Evolutionary conservation across 1,140 invertebrate genomes (phyloP), one percentile per base, ranked within the genome.

Genomic region (Halotydeus destructor): DNA sequence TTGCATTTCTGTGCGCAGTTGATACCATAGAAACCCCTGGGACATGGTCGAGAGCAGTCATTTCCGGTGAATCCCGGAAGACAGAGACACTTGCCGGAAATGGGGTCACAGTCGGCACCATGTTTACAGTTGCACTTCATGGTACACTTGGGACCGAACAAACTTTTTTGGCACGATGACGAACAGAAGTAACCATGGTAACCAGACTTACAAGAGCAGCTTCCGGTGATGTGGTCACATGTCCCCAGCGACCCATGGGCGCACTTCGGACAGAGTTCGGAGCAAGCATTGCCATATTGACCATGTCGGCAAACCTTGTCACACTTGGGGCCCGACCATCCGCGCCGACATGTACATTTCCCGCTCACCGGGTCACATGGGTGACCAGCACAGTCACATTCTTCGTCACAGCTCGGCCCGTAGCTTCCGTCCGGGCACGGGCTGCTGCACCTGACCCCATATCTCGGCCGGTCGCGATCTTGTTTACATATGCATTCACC

Each of bases 111-210:
- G 12, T 65, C 66, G 18, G 83, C 86, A 30, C 72, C 73, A 60
- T 97, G 96, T 56, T 93, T 81, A 62, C 91, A 98, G 3, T 71
- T 69, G 56, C 91, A 97, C 34, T 78, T 70, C 24, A 73, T 70
- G 47, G 75, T 74, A 52, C 88, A 94, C 39, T 75, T 67, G 8
- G n/a, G n/a, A n/a, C n/a, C n/a, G n/a, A n/a, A n/a, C n/a, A n/a
- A n/a, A n/a, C n/a, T n/a, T n/a, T n/a, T n/a, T n/a, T n/a, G n/a
- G n/a, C n/a, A n/a, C n/a, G n/a, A n/a, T n/a, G n/a, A n/a, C n/a
- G n/a, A n/a, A n/a, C n/a, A n/a, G n/a, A n/a, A n/a, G n/a, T n/a
- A n/a, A n/a, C n/a, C n/a, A n/a, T n/a, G n/a, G n/a, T n/a, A n/a
- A n/a, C n/a, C n/a, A n/a, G n/a, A n/a, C n/a, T n/a, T n/a, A n/a